A percentile compares a stretch with the other conserved stretches of the same genome.
Evolutionary conservation across 2,113 vertebrate genomes (phyloP).

Genomic region (Ptilorrhoa leucosticta): DNA sequence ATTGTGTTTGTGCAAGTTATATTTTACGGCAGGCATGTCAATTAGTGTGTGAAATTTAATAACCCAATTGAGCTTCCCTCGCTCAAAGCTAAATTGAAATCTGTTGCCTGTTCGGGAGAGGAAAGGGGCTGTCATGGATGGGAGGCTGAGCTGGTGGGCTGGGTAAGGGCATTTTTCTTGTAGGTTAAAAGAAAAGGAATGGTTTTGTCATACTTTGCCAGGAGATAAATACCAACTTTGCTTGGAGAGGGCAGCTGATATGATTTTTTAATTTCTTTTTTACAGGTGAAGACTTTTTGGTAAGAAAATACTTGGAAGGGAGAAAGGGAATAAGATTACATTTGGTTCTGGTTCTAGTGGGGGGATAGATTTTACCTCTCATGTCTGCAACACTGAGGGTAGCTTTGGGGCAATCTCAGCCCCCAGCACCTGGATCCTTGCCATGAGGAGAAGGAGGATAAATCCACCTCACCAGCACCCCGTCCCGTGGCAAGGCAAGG

Average conservation of each 20-base stretch:
- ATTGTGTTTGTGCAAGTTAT: constrained; percentile 66
- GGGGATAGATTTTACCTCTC: neutral
- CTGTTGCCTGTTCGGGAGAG: constrained; percentile 38
- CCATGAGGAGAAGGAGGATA: neutral
- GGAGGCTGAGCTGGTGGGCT: neutral
- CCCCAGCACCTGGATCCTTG: neutral
- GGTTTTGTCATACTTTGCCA: neutral
- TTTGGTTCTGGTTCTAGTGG: neutral
- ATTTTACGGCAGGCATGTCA: constrained; percentile 56
- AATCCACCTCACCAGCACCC: neutral
- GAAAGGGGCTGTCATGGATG: neutral
- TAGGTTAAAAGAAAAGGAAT: neutral
- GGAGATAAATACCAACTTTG: neutral
- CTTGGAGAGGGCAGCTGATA: neutral
- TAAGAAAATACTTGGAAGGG: neutral
- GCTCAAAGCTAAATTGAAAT: constrained; percentile 62
- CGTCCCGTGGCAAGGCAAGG: fast-evolving
- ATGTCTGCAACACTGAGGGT: neutral
- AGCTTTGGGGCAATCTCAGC: neutral
- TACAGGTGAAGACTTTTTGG: neutral
- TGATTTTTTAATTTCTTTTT: neutral
- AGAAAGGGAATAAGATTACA: neutral
- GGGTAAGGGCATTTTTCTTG: neutral
- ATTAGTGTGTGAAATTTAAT: constrained; percentile 74
- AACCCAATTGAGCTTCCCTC: constrained; percentile 56